Evolutionary conservation across 2,113 vertebrate genomes (phyloP).

Genomic region (Bubalus kerabau): DNA sequence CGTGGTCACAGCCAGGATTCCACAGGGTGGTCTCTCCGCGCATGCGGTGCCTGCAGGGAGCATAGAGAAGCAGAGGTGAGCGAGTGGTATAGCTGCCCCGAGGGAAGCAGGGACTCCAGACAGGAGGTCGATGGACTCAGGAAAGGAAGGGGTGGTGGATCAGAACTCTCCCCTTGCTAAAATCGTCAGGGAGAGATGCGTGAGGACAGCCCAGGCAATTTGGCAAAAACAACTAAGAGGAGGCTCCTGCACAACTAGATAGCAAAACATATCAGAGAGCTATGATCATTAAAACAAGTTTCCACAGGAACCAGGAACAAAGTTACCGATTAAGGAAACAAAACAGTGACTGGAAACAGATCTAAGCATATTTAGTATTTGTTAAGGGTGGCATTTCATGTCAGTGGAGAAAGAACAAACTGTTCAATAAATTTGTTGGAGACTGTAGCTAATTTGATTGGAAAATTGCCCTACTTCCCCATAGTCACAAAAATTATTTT

Average conservation of each 20-base stretch:
- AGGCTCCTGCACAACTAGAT: background rate
- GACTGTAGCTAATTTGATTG: background rate
- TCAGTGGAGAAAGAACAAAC: background rate
- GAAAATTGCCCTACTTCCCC: background rate
- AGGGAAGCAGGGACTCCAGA: background rate
- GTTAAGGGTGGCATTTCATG: no score
- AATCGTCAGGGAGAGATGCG: background rate
- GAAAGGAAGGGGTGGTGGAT: background rate
- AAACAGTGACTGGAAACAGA: background rate
- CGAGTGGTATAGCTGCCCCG: fast-evolving
- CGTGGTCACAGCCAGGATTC: slow-evolving; percentile 95
- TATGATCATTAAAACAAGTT: background rate
- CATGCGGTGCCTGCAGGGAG: slow-evolving; percentile 89
- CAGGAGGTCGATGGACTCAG: background rate
- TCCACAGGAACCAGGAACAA: background rate
- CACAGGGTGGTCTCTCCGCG: slow-evolving; percentile 90
- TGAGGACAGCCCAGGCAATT: background rate
- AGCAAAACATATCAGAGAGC: background rate
- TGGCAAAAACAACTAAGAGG: background rate
- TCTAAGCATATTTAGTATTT: background rate
- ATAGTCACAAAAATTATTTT: background rate
- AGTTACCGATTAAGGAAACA: background rate
- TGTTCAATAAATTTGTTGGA: background rate
- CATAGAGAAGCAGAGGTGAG: background rate
- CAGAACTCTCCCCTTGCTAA: background rate